These are phyloP conservation scores for Eumerus sabulonum DNA, from an alignment of 2,888 invertebrate genomes.

Conservation along the genomic window DNA sequence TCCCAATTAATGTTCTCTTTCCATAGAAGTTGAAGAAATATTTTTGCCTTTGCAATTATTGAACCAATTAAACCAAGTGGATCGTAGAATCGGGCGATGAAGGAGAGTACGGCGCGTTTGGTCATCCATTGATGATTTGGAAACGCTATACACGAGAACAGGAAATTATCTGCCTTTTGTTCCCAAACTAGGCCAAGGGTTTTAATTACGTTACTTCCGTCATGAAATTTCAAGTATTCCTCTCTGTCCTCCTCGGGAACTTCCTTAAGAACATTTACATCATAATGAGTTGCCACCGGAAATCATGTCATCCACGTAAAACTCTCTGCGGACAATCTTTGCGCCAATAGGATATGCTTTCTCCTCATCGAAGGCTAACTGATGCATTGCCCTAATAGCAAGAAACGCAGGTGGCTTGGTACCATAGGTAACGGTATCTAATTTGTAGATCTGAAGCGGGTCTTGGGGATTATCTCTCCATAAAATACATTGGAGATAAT, in stretches of 20 bases:
- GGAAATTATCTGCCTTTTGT: slow-evolving; percentile 39
- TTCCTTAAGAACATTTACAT: slow-evolving; percentile 18
- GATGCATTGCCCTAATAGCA: slow-evolving; percentile 35
- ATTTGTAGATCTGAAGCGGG: slow-evolving; percentile 30
- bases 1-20: slow-evolving; percentile 58
- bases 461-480: slow-evolving; percentile 33
- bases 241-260: slow-evolving; percentile 44
- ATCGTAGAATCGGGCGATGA: slow-evolving; percentile 52
- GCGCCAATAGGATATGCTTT: slow-evolving; percentile 15
- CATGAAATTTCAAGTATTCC: slow-evolving; percentile 57
- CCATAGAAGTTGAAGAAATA: slow-evolving; percentile 64
- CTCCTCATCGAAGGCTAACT: not conserved
- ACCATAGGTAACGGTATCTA: slow-evolving; percentile 33
- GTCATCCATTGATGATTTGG: slow-evolving; percentile 11
- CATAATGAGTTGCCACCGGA: slow-evolving; percentile 13
- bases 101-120: slow-evolving; percentile 51
- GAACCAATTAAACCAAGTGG: slow-evolving; percentile 76
- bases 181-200: slow-evolving; percentile 55
- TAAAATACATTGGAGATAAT: slow-evolving; percentile 52
- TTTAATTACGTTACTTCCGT: slow-evolving; percentile 52
- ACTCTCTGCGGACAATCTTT: slow-evolving; percentile 27
- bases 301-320: slow-evolving; percentile 49
- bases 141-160: slow-evolving; percentile 31
- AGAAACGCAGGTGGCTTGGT: slow-evolving; percentile 36
- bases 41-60: slow-evolving; percentile 52